Conservation (phyloP, 2,797 vertebrate genomes). For the Alca torda region DNA sequence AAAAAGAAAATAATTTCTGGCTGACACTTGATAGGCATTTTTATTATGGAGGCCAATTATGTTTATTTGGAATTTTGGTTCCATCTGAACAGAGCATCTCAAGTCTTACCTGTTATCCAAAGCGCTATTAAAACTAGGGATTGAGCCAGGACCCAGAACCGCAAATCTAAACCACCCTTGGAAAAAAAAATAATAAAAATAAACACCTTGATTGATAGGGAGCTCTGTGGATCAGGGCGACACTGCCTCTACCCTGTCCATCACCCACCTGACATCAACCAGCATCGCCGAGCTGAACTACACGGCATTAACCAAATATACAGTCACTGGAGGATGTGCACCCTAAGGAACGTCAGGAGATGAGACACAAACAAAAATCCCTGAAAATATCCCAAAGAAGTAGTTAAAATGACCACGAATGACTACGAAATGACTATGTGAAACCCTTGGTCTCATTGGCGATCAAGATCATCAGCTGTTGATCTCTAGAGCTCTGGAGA, state of each 20-base stretch:
- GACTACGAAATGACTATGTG: rapidly evolving
- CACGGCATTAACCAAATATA: not conserved
- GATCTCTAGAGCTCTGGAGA: no score
- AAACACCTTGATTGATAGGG: no score
- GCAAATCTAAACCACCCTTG: not conserved
- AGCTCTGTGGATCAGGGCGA: not conserved
- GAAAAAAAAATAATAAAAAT: not conserved
- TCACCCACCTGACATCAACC: not conserved
- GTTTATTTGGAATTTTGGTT: not conserved
- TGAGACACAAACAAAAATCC: not conserved
- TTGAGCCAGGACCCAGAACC: not conserved
- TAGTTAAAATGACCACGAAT: not conserved
- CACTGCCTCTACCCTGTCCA: not conserved
- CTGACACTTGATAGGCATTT: not conserved
- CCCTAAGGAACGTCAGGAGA: not conserved
- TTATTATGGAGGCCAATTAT: not conserved
- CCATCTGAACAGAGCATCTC: not conserved
- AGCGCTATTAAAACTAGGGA: not conserved
- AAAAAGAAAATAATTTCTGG: not conserved
- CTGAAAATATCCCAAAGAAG: not conserved
- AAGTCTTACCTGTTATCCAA: not conserved
- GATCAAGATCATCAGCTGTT: not conserved
- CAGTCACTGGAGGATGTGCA: rapidly evolving
- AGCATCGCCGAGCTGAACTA: not conserved
- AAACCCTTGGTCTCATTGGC: not conserved